Evolutionary conservation across 2,888 invertebrate genomes (phyloP).

Genomic region (Drosophila buzzatii): DNA sequence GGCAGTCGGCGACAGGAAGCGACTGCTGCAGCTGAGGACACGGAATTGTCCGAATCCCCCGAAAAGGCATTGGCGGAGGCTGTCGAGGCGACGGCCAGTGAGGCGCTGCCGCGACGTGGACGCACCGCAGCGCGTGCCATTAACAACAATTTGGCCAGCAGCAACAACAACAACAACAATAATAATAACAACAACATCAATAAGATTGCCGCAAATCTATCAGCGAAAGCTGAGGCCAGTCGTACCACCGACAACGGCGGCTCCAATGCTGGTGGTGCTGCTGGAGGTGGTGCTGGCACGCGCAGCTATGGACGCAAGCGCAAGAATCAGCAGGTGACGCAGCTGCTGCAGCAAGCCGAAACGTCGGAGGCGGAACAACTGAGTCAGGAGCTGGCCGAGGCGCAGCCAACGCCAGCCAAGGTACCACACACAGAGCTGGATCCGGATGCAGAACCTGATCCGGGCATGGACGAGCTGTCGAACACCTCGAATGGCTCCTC

Average conservation of each 20-base stretch:
- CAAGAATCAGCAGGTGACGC: constrained; percentile 82
- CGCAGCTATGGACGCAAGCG: constrained; percentile 84
- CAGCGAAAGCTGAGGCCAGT: constrained; percentile 79
- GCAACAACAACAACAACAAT: constrained; percentile 32
- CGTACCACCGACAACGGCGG: constrained; percentile 47
- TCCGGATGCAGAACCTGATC: constrained; percentile 58
- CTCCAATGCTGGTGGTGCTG: neutral
- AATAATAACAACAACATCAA: constrained; percentile 72
- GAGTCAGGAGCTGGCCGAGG: constrained; percentile 47
- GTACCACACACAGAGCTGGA: constrained; percentile 56
- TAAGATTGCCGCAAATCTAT: constrained; percentile 80
- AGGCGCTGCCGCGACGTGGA: constrained; percentile 71
- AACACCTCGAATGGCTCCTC: constrained; percentile 69
- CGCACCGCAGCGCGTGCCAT: constrained; percentile 73
- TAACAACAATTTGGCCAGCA: constrained; percentile 75
- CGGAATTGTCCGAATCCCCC: constrained; percentile 47
- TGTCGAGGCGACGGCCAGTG: constrained; percentile 17
- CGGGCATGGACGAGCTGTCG: constrained; percentile 62
- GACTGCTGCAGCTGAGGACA: constrained; percentile 38
- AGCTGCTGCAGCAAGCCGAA: constrained; percentile 58
- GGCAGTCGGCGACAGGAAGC: constrained; percentile 38
- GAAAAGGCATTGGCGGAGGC: constrained; percentile 14
- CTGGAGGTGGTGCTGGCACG: constrained; percentile 10
- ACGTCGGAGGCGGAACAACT: constrained; percentile 46
- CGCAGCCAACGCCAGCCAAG: constrained; percentile 70